Conservation (phyloP, 2,113 vertebrate species). For the Lepus americanus region DNA sequence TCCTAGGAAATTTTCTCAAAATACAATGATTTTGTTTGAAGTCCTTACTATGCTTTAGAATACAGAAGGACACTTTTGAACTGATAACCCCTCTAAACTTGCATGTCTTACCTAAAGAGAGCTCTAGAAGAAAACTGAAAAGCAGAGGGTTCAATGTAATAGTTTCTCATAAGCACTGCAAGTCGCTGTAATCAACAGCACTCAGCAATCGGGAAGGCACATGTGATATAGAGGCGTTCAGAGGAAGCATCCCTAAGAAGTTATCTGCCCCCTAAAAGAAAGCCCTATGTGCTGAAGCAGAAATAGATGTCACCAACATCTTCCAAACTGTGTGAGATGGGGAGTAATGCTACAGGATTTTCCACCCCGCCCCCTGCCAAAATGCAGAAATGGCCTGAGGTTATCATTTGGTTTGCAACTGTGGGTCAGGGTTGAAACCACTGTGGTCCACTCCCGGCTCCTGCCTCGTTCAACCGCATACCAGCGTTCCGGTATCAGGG, state of each 20-base stretch:
- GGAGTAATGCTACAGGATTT: not conserved
- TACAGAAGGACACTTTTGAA: not conserved
- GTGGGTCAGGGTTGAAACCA: not conserved
- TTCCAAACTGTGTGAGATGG: not conserved
- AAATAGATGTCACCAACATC: not conserved
- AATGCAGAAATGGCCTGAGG: no score
- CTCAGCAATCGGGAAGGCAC: not conserved
- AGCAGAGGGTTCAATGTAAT: not conserved
- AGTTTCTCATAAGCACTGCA: not conserved
- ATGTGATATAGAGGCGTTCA: not conserved
- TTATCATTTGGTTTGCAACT: not conserved
- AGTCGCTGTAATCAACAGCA: not conserved
- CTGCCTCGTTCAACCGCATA: no score
- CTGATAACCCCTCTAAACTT: not conserved
- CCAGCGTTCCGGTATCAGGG: not conserved
- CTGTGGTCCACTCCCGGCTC: not conserved
- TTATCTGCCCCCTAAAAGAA: not conserved
- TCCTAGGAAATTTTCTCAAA: slow-evolving; percentile 1
- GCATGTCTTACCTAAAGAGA: not conserved
- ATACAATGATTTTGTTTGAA: not conserved
- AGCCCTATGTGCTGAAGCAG: not conserved
- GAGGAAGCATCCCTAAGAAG: not conserved
- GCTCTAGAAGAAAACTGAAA: slow-evolving; percentile 29
- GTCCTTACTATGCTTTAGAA: not conserved
- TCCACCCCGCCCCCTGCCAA: no score